A percentile compares a stretch with the other conserved stretches of the same genome.
Conservation (phyloP, 2,888 invertebrate genomes). For the Anorthoa munda region DNA sequence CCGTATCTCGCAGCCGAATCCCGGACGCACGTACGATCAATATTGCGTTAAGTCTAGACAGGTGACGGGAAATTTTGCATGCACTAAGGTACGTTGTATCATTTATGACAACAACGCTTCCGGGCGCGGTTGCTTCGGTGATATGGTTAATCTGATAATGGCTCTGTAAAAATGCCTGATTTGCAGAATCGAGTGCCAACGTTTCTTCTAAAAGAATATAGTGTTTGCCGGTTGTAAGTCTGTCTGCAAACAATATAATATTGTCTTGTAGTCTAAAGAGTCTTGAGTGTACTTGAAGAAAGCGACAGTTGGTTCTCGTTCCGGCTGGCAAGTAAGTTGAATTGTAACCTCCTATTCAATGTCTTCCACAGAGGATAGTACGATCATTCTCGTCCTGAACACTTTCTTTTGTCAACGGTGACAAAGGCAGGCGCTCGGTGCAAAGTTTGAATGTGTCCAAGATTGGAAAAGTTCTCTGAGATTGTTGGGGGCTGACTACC, state of each 20-base stretch:
- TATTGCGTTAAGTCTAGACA: slow-evolving; percentile 42
- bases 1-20: slow-evolving; percentile 39
- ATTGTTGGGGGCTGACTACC: slow-evolving; percentile 29
- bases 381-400: slow-evolving; percentile 26
- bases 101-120: not conserved
- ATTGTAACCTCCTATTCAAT: slow-evolving; percentile 27
- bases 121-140: not conserved
- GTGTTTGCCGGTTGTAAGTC: no score
- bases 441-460: slow-evolving; percentile 56
- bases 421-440: slow-evolving; percentile 30
- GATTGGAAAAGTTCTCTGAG: slow-evolving; percentile 53
- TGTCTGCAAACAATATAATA: slow-evolving; percentile 35
- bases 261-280: slow-evolving; percentile 1
- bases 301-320: slow-evolving; percentile 2
- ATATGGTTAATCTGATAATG: not conserved
- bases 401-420: slow-evolving; percentile 41
- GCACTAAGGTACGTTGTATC: slow-evolving; percentile 5
- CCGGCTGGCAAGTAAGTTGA: slow-evolving; percentile 38
- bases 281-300: slow-evolving; percentile 22
- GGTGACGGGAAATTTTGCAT: slow-evolving; percentile 26
- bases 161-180: slow-evolving; percentile 7
- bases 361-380: slow-evolving; percentile 11
- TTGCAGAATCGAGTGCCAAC: slow-evolving; percentile 2
- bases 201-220: slow-evolving; percentile 1
- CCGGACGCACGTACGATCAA: slow-evolving; percentile 55